Evolutionary conservation across 2,797 vertebrate genomes (phyloP).

Genomic region (Chelon auratus): DNA sequence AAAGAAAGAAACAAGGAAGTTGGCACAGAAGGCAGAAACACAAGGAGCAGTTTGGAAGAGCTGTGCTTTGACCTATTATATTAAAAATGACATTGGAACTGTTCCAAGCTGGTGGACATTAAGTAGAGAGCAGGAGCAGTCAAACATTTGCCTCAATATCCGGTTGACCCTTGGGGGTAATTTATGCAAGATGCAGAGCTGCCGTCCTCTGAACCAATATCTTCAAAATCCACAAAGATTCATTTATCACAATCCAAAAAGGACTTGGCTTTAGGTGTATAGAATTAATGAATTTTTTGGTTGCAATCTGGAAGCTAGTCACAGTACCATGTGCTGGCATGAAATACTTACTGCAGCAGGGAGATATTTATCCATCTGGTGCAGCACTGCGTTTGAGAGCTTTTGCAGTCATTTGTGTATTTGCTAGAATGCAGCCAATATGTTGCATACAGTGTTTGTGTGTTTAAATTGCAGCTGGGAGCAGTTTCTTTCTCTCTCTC

Average conservation of each 20-base stretch:
- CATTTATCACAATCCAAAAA: constrained; percentile 74
- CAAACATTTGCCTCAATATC: constrained; percentile 70
- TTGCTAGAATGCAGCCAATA: constrained; percentile 27
- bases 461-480: constrained; percentile 9
- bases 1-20: constrained; percentile 30
- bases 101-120: constrained; percentile 57
- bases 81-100: constrained; percentile 59
- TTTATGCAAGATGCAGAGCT: constrained; percentile 72
- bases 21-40: constrained; percentile 37
- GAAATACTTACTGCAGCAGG: constrained; percentile 65
- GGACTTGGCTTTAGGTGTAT: constrained; percentile 73
- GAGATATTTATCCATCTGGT: constrained; percentile 72
- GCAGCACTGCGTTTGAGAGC: constrained; percentile 46
- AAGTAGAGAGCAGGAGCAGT: constrained; percentile 51
- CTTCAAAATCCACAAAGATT: constrained; percentile 74
- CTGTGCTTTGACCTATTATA: constrained; percentile 41
- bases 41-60: constrained; percentile 34
- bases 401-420: constrained; percentile 44
- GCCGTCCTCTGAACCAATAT: constrained; percentile 70
- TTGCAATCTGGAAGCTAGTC: constrained; percentile 67
- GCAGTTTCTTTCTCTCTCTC: too few species aligned
- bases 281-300: constrained; percentile 70
- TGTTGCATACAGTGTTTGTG: constrained; percentile 23
- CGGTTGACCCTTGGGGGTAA: constrained; percentile 71
- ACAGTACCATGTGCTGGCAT: constrained; percentile 66